Conservation (phyloP, 2,797 vertebrate genomes). For the Pitangus sulphuratus region DNA sequence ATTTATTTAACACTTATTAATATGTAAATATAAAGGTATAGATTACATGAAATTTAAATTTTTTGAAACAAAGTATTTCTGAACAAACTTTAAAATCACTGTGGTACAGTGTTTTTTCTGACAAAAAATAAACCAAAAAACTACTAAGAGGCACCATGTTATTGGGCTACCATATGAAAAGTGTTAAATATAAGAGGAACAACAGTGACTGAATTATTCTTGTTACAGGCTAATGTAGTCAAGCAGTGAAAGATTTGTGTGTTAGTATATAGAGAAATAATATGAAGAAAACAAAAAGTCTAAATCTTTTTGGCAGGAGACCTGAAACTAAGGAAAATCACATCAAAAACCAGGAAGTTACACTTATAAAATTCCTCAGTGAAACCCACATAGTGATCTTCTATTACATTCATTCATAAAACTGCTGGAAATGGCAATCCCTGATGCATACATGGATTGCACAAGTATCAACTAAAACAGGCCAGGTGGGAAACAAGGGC, state of each 20-base stretch:
- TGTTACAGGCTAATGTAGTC: slow-evolving; percentile 38
- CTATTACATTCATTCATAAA: slow-evolving; percentile 19
- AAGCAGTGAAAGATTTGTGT: not conserved
- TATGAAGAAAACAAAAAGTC: not conserved
- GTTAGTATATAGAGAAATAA: not conserved
- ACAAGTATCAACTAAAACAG: not conserved
- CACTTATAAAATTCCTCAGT: not conserved
- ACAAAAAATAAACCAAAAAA: not conserved
- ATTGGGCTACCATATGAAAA: slow-evolving; percentile 44
- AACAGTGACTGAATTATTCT: slow-evolving; percentile 16
- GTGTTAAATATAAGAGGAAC: not conserved
- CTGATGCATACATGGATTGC: not conserved
- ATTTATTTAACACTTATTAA: not conserved
- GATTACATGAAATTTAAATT: not conserved
- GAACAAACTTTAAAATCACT: not conserved
- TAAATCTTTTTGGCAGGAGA: slow-evolving; percentile 12
- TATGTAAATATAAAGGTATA: not conserved
- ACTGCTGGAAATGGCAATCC: slow-evolving; percentile 23
- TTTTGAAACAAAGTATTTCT: not conserved
- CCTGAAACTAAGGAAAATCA: slow-evolving; percentile 22
- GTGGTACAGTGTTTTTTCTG: not conserved
- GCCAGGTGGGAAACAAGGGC: not conserved
- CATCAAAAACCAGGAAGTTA: slow-evolving; percentile 35
- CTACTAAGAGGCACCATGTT: not conserved
- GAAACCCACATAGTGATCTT: not conserved